phyloP scores from a whole-genome alignment of 1,140 invertebrate genomes.

The Drosophila saltans region DNA sequence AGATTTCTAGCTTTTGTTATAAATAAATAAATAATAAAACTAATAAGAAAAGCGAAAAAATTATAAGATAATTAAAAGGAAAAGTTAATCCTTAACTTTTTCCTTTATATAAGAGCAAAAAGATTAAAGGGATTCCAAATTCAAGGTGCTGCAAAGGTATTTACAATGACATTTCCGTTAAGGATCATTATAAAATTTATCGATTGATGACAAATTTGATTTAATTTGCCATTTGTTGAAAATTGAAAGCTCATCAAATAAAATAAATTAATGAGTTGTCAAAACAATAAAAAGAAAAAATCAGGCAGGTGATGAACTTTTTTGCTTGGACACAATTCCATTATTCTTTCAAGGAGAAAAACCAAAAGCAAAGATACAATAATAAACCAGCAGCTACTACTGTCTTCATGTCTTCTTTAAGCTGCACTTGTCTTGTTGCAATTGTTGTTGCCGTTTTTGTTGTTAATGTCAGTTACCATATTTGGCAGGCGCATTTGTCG shows the following conservation, averaged over 20 bases:
- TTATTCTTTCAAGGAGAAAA: not conserved
- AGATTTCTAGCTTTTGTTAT: no score
- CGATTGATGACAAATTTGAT: slow-evolving; percentile 1
- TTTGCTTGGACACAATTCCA: not conserved
- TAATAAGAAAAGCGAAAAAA: no score
- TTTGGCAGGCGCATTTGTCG: slow-evolving; percentile 69
- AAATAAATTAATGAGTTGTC: slow-evolving; percentile 1
- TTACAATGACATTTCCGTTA: no score
- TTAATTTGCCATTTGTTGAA: not conserved
- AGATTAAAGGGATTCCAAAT: no score
- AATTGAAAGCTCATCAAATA: slow-evolving; percentile 1
- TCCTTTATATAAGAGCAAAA: no score
- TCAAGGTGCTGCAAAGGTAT: no score
- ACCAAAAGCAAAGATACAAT: not conserved
- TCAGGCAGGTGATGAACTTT: not conserved
- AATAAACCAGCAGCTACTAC: not conserved
- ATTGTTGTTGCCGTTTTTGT: slow-evolving; percentile 46
- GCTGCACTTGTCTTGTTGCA: slow-evolving; percentile 7
- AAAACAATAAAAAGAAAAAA: not conserved
- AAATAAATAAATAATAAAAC: no score
- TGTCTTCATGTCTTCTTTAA: slow-evolving; percentile 14
- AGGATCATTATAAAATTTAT: not conserved
- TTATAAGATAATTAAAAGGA: no score
- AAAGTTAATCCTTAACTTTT: no score
- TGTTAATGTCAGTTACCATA: slow-evolving; percentile 55